Base-by-base conservation (phyloP, 1,140 invertebrate genomes). In the Sycophila sp. region DNA sequence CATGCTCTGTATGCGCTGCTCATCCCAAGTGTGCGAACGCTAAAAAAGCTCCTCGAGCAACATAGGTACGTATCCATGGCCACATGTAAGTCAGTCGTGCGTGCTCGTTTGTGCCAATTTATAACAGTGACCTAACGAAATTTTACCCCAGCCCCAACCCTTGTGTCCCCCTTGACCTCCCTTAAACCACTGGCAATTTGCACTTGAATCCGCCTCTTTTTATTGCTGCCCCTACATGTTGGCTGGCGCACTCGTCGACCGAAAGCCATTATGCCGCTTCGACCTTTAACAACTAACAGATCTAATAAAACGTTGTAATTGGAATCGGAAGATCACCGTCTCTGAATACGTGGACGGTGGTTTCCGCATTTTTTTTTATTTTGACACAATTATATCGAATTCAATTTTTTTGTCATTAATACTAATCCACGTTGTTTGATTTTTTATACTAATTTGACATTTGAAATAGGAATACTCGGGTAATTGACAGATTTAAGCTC, bases 21-120 rank as follows among this genome's bases (percentile, higher is more conserved):
- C 22, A 40, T 17, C 13, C 5, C 53, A 67, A 70, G 45, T 62
- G 40, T 59, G 42, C 5, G 36, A 45, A 38, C 68, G 30, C 38
- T 15, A 40, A 40, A 40, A 40, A 40, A 22, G 42, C 26, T 53
- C 4, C 36, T 45, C 67, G 45, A 53, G 45, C 51, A 71, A 75
- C 60, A 68, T 78, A 77, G 74, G 74, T 79, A 78, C 73, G 77
- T 75, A 78, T 71, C 42, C n/a, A n/a, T n/a, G 11, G 42, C 11
- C 56, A n/a, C 55, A 74, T 51, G 65, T 73, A 70, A 73, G 60
- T 40, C 71, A 76, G 66, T 72, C 64, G 45, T 76, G 73, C 71
- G 77, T 76, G 75, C 60, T 64, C 26, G 68, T 70, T 71, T 71
- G 69, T 71, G 53, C 62, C 62, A 71, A 6, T 70, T 64, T 53